Base-by-base conservation (phyloP, 2,797 vertebrate species). In the Rachycentron canadum region DNA sequence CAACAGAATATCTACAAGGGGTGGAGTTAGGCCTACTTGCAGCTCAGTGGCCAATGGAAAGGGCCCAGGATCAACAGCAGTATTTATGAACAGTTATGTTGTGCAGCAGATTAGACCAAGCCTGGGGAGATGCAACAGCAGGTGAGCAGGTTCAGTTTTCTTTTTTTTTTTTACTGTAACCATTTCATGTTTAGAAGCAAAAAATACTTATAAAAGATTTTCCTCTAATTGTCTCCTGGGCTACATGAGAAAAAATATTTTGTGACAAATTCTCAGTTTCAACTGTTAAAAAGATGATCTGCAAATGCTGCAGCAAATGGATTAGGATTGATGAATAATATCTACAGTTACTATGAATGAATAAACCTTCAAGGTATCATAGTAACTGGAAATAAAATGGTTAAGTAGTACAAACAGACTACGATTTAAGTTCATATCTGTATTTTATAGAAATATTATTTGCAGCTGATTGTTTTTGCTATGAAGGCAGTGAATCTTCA, bases 51-150 rank as follows among this genome's bases (percentile, higher is more conserved):
- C 92, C 92, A 92, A 90, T 89, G 61, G 49, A 72, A 70, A 70
- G 57, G 16, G 59, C 9, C 47, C 49, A 38, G 50, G 75, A 34
- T 41, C 72, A 65, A 75, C 56, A 73, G 45, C 41, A 77, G 88
- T 90, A 90, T 86, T 86, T 88, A 90, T 86, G 81, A 81, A 85
- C 64, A 72, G 72, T 62, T 66, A 81, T 71, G 73, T 55, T 64
- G 66, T 65, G 45, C 70, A 67, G 76, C 58, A 78, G 73, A 74
- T 65, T 71, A 81, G 73, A 87, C 38, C 70, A 68, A 62, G 63
- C 69, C 76, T 69, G 25, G 38, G 26, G 67, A 76, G 83, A 84
- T 75, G 62, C 80, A 69, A 21, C 81, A 81, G 32, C 87, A 88
- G 92, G 92, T 92, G 75, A 92, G 88, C 25, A 36, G 2, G 16